These are phyloP conservation scores for Deroplatys truncata DNA, from an alignment of 2,888 invertebrate genomes.

Conservation along the genomic window DNA sequence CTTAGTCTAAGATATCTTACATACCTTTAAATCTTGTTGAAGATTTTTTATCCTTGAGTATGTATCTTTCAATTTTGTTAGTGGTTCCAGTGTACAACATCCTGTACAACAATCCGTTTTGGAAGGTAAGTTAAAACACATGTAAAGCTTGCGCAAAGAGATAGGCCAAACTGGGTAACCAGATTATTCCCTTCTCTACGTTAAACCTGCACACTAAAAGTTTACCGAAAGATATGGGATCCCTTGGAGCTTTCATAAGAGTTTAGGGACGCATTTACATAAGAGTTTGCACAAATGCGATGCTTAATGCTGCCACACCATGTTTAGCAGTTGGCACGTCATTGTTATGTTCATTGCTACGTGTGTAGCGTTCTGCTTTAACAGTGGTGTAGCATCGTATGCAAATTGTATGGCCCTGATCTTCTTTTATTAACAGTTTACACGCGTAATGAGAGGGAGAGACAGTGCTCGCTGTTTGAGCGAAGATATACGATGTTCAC, in stretches of 20 bases:
- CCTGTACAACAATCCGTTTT: background rate
- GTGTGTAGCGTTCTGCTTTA: background rate
- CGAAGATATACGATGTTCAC: background rate
- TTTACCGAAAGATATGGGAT: background rate
- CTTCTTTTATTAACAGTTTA: background rate
- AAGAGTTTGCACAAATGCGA: background rate
- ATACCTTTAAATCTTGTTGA: too few species aligned
- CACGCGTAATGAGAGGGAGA: background rate
- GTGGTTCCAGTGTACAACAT: background rate
- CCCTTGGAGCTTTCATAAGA: background rate
- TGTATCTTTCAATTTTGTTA: background rate
- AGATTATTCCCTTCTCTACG: too few species aligned
- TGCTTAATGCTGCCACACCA: background rate
- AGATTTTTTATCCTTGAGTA: too few species aligned
- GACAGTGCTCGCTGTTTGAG: background rate
- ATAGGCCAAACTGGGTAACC: background rate
- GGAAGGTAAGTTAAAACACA: background rate
- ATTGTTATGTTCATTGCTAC: background rate
- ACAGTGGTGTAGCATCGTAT: background rate
- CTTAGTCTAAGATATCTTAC: too few species aligned
- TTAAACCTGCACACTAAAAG: background rate
- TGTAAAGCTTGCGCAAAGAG: background rate
- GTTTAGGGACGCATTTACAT: background rate
- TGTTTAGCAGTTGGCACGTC: background rate
- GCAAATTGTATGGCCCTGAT: background rate